phyloP scores from a whole-genome alignment of 1,140 invertebrate species.

The Asobara japonica region DNA sequence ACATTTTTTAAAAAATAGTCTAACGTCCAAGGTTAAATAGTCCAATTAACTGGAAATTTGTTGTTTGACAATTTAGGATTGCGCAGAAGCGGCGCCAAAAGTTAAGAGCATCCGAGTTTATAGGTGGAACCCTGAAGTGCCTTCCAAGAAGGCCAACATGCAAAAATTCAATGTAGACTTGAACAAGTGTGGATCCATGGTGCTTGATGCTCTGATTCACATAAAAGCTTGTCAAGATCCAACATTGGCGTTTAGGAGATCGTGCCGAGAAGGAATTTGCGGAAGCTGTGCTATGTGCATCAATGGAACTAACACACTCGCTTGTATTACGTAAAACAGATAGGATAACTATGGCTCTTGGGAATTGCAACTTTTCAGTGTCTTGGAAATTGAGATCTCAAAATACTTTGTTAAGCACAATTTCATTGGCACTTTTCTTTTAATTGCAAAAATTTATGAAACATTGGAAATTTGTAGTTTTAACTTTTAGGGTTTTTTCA shows the following conservation, averaged over 20 bases:
- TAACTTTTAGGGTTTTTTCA: too few relatives aligned
- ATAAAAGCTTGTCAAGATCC: conserved; percentile 90
- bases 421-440: too few relatives aligned
- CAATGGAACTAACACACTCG: conserved; percentile 84
- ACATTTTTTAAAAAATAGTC: too few relatives aligned
- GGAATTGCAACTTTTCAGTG: too few relatives aligned
- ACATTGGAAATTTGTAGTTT: too few relatives aligned
- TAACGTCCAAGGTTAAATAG: too few relatives aligned
- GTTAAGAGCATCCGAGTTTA: conserved; percentile 89
- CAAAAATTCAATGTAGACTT: conserved; percentile 82
- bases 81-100: background rate
- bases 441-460: too few relatives aligned
- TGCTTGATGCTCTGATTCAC: conserved; percentile 86
- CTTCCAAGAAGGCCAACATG: conserved; percentile 75
- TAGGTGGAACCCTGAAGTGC: conserved; percentile 92
- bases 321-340: conserved; percentile 78
- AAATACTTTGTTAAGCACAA: too few relatives aligned
- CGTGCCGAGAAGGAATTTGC: conserved; percentile 90
- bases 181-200: conserved; percentile 81
- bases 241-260: conserved; percentile 82
- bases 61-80: background rate
- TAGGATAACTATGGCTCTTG: background rate
- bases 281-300: conserved; percentile 93
- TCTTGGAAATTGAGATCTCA: too few relatives aligned
- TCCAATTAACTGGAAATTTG: too few relatives aligned